Conservation (phyloP, 2,888 invertebrate species). For the Cordilura impudica region DNA sequence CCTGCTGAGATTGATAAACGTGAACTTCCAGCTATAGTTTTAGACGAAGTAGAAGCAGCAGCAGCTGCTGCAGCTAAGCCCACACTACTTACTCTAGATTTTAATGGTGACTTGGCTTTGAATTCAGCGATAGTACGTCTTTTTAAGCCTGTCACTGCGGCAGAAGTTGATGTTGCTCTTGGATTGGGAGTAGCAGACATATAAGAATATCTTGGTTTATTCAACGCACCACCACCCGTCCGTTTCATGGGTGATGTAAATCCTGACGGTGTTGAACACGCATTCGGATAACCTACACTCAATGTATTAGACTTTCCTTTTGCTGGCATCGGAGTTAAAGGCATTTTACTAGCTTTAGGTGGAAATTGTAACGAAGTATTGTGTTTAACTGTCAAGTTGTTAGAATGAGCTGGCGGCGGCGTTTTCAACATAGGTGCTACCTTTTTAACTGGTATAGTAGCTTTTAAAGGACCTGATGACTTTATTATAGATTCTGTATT, state of each 20-base stretch:
- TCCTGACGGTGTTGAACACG: conserved; percentile 66
- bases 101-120: conserved; percentile 62
- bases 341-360: conserved; percentile 48
- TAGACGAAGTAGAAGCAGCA: conserved; percentile 1
- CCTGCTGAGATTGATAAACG: conserved; percentile 37
- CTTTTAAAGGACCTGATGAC: conserved; percentile 67
- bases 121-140: conserved; percentile 61
- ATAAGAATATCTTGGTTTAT: conserved; percentile 65
- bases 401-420: conserved; percentile 48
- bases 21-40: neutral
- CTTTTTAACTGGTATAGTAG: conserved; percentile 69
- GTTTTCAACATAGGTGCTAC: conserved; percentile 66
- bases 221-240: conserved; percentile 20
- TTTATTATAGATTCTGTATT: conserved; percentile 66
- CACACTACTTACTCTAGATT: conserved; percentile 50
- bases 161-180: conserved; percentile 43
- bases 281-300: conserved; percentile 64
- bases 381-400: neutral
- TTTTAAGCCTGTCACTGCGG: conserved; percentile 25
- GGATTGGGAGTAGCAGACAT: conserved; percentile 65
- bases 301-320: conserved; percentile 11
- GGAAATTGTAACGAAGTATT: conserved; percentile 43
- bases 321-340: conserved; percentile 64
- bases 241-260: conserved; percentile 62
- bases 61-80: conserved; percentile 1